phyloP scores from a whole-genome alignment of 1,140 invertebrate species.

The Odontomachus brunneus region DNA sequence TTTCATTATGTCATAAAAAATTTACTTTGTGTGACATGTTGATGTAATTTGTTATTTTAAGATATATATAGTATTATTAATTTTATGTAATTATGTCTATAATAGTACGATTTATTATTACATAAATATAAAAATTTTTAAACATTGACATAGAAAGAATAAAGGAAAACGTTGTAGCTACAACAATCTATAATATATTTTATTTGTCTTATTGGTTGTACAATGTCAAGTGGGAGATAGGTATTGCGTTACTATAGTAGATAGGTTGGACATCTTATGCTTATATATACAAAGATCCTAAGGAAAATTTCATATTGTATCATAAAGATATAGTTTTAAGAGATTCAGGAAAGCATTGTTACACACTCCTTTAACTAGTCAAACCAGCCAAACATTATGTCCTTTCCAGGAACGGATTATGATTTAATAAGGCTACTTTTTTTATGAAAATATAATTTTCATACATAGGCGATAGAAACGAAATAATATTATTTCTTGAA shows the following conservation, averaged over 20 bases:
- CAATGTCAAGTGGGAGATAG: slow-evolving; percentile 68
- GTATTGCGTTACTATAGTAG: slow-evolving; percentile 67
- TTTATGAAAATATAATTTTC: slow-evolving; percentile 47
- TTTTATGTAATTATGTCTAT: too few species aligned
- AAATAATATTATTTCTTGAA: slow-evolving; percentile 13
- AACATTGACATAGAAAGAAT: slow-evolving; percentile 78
- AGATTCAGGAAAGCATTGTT: slow-evolving; percentile 26
- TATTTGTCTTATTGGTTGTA: slow-evolving; percentile 77
- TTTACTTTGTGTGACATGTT: too few species aligned
- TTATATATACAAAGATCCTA: slow-evolving; percentile 76
- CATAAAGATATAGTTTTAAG: slow-evolving; percentile 36
- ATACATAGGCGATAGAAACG: slow-evolving; percentile 24
- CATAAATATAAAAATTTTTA: background rate
- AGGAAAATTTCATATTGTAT: slow-evolving; percentile 67
- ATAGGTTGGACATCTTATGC: slow-evolving; percentile 68
- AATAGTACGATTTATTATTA: background rate
- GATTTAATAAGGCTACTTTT: slow-evolving; percentile 31
- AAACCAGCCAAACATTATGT: slow-evolving; percentile 3
- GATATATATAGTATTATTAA: too few species aligned
- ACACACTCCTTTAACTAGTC: slow-evolving; percentile 12
- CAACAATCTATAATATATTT: slow-evolving; percentile 78
- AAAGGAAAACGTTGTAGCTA: slow-evolving; percentile 67
- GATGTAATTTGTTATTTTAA: too few species aligned
- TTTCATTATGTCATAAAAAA: too few species aligned
- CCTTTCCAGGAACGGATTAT: slow-evolving; percentile 4